Conservation (phyloP, 2,888 invertebrate species). For the Epirrhoe tristata region DNA sequence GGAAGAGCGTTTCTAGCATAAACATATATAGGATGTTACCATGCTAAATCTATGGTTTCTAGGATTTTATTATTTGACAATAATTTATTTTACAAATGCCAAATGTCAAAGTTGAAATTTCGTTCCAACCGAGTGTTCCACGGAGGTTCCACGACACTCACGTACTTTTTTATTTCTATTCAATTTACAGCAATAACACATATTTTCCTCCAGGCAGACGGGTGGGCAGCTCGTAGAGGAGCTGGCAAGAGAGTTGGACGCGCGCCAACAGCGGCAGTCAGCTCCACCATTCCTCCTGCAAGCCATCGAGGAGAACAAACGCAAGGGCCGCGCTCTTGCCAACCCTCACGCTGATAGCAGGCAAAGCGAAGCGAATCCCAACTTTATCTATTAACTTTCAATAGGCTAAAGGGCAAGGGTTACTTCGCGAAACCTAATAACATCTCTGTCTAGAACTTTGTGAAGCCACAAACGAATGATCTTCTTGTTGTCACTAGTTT, state of each 20-base stretch:
- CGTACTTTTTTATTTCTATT: too few species aligned
- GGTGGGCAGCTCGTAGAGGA: constrained; percentile 81
- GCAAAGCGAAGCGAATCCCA: constrained; percentile 75
- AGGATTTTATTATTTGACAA: too few species aligned
- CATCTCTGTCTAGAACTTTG: not conserved
- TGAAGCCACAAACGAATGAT: too few species aligned
- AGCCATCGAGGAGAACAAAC: constrained; percentile 74
- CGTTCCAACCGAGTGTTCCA: too few species aligned
- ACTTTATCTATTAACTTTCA: constrained; percentile 70
- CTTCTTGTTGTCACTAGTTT: too few species aligned
- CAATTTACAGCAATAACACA: constrained; percentile 42
- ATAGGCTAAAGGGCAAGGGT: not conserved
- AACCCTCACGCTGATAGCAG: constrained; percentile 64
- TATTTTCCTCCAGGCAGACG: constrained; percentile 75
- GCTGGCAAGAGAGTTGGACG: constrained; percentile 69
- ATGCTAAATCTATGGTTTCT: too few species aligned
- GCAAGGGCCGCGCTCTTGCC: constrained; percentile 55
- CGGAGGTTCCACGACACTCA: too few species aligned
- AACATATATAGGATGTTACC: too few species aligned
- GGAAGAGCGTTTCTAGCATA: too few species aligned
- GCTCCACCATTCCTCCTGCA: constrained; percentile 77
- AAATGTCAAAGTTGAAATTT: too few species aligned
- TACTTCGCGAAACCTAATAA: too few species aligned
- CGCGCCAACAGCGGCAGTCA: constrained; percentile 59
- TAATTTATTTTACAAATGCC: too few species aligned